A percentile compares a stretch with the other conserved stretches of the same genome.
Conservation (phyloP, 1,140 invertebrate genomes). For the Zophobas atratus region DNA sequence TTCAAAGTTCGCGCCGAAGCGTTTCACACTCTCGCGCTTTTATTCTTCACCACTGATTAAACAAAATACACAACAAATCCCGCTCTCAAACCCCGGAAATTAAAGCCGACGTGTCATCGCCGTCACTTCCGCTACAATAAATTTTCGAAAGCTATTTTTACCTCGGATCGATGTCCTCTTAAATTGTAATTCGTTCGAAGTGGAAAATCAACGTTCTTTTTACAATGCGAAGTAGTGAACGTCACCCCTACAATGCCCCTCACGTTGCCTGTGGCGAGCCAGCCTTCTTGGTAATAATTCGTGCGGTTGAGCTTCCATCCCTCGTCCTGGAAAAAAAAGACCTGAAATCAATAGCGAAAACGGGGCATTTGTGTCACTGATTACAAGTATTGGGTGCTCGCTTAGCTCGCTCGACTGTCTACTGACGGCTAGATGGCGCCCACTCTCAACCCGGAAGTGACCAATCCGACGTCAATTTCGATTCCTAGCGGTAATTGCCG, state of each 20-base stretch:
- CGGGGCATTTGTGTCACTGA: no score
- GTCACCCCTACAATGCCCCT: slow-evolving; percentile 96
- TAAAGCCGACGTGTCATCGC: background rate
- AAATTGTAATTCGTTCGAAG: slow-evolving; percentile 98
- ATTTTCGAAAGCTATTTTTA: slow-evolving; percentile 68
- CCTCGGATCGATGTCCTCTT: slow-evolving; percentile 95
- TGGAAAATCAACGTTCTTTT: slow-evolving; percentile 85
- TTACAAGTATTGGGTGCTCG: no score
- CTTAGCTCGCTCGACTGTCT: no score
- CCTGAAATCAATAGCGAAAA: no score
- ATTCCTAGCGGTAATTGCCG: no score
- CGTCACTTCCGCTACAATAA: background rate
- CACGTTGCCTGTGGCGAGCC: slow-evolving; percentile 96
- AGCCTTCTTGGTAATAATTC: slow-evolving; percentile 98
- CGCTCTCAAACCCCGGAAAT: background rate
- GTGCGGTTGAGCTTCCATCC: slow-evolving; percentile 95
- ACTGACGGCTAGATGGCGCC: no score
- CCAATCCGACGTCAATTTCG: no score
- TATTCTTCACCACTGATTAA: no score
- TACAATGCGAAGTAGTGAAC: slow-evolving; percentile 94
- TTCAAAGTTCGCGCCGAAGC: no score
- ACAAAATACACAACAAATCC: background rate
- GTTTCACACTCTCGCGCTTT: no score
- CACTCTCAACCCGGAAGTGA: no score
- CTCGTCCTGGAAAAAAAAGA: slow-evolving; percentile 78